Evolutionary conservation across 2,797 vertebrate species (phyloP).

Genomic region (Hephaestus fuliginosus): DNA sequence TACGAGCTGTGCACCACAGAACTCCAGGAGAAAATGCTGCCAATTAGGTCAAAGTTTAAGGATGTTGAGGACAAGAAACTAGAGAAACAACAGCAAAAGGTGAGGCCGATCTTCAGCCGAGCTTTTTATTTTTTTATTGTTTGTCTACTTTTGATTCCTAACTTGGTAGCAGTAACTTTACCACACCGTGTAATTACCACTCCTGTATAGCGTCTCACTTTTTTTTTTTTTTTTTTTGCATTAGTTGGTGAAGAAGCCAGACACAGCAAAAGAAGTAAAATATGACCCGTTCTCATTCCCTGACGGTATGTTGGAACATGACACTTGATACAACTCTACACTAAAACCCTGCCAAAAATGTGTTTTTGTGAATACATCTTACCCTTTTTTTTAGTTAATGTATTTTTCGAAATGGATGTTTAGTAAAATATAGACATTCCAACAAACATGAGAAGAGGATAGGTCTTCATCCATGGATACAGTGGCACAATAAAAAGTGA

Average conservation of each 20-base stretch:
- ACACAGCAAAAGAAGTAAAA: constrained; percentile 89
- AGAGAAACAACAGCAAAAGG: constrained; percentile 92
- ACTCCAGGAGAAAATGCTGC: constrained; percentile 96
- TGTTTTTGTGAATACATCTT: too few species aligned
- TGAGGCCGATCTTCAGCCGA: constrained; percentile 32
- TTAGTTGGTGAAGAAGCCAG: constrained; percentile 76
- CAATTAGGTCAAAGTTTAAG: constrained; percentile 96
- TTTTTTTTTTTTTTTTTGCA: not conserved
- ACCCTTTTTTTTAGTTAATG: too few species aligned
- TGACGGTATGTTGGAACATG: constrained; percentile 87
- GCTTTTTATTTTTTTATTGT: not conserved
- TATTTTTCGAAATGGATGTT: not conserved
- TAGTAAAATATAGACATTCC: not conserved
- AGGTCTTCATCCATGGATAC: not conserved
- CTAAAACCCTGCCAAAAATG: not conserved
- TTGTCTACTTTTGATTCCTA: not conserved
- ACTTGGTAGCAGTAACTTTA: not conserved
- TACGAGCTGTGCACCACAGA: constrained; percentile 95
- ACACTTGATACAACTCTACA: not conserved
- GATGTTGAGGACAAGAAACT: constrained; percentile 96
- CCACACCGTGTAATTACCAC: not conserved
- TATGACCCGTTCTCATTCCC: constrained; percentile 94
- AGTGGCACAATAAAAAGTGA: not conserved
- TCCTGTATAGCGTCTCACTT: not conserved
- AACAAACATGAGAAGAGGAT: not conserved